Evolutionary conservation across 2,797 vertebrate species (phyloP), one percentile per base, ranked within the genome.

Genomic region (Pantherophis vulpinus): DNA sequence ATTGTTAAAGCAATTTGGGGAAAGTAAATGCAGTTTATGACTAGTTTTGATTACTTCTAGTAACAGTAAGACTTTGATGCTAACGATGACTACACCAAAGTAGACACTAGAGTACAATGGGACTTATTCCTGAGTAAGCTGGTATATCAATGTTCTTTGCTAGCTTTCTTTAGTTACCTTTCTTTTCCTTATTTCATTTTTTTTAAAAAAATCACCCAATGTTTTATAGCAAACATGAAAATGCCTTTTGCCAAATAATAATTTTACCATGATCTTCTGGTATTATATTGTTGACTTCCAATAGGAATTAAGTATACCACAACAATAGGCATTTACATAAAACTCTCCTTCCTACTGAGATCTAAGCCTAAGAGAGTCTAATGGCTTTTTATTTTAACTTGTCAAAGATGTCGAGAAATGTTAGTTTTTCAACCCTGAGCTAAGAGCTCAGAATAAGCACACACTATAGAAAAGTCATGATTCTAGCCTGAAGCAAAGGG

Each of bases 401-500:
- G 91, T 93, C 96, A 95, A 74, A n/a, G 29, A 93, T 92, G 91
- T 95, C 90, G 87, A 91, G 92, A 96, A 96, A 88, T 94, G 93
- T 96, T 96, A 96, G 92, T 95, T 97, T 97, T 96, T 94, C 94
- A 95, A 79, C 70, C 61, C n/a, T 94, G 94, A 95, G 94, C 92
- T 94, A 92, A 95, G 91, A 94, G 93, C 87, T 96, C 94, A 95
- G 94, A 96, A 94, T 95, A 95, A 94, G 92, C 79, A 92, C 91
- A 96, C 90, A 92, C 94, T 96, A 94, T 96, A 94, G 95, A 92
- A 92, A 94, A 97, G 79, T 89, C 96, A 97, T 96, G 95, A 96
- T 97, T 95, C 96, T 97, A 97, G 97, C 97, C 96, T 97, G 96
- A 97, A 97, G 96, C 97, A 97, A 97, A 95, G 93, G 89, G 89